Percentiles rank a stretch among this genome's conserved stretches.
phyloP scores from a whole-genome alignment of 2,113 vertebrate species.

The Rutilus rutilus region DNA sequence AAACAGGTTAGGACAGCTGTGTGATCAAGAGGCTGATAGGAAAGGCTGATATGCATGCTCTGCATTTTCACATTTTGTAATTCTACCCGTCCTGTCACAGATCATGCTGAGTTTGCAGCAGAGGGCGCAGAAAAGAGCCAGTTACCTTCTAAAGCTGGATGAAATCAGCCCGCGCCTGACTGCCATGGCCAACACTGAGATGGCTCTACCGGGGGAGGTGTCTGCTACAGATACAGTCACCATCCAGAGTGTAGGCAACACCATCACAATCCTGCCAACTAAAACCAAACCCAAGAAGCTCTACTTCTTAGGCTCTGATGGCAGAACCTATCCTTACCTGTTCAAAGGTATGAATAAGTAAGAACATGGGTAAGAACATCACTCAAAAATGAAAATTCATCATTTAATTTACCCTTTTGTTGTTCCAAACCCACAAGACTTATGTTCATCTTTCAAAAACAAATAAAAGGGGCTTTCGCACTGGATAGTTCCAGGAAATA shows the following conservation, averaged over 20 bases:
- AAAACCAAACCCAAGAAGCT: constrained; percentile 99
- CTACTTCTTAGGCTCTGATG: constrained; percentile 94
- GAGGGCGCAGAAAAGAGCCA: constrained; percentile 93
- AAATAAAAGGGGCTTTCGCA: neutral
- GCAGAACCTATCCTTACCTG: constrained; percentile 93
- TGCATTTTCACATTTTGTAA: neutral
- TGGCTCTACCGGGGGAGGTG: constrained; percentile 94
- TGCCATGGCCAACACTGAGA: constrained; percentile 91
- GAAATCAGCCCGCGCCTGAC: constrained; percentile 95
- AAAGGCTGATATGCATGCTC: neutral
- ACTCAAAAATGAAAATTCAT: neutral
- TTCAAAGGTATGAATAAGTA: constrained; percentile 86
- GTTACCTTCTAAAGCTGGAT: constrained; percentile 90
- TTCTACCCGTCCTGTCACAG: constrained; percentile 65
- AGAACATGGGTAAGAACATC: neutral
- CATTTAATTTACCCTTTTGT: neutral
- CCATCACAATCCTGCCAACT: constrained; percentile 95
- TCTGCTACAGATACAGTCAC: constrained; percentile 92
- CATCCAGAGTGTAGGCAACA: constrained; percentile 93
- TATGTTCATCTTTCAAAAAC: neutral
- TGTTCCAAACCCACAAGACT: neutral
- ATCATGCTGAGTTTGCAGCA: constrained; percentile 98
- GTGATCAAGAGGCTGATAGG: neutral
- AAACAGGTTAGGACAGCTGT: constrained; percentile 84
- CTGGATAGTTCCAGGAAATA: too few species aligned